These are phyloP conservation scores for Pseudopodoces humilis DNA, from an alignment of 2,113 vertebrate species.

Conservation along the genomic window DNA sequence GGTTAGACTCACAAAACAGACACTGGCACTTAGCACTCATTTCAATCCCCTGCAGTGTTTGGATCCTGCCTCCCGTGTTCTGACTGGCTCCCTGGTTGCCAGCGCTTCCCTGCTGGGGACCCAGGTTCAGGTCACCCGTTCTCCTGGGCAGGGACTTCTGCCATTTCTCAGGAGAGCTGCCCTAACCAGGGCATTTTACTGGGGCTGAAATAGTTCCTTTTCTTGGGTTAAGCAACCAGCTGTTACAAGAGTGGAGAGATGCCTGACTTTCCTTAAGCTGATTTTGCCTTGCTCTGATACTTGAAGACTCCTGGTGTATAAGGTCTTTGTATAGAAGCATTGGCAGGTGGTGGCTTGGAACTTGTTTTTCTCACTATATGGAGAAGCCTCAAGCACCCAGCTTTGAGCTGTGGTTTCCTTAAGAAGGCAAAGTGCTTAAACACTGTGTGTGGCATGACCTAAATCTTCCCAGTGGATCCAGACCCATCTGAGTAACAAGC, in stretches of 20 bases:
- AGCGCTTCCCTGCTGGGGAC: not conserved
- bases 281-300: not conserved
- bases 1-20: not conserved
- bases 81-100: not conserved
- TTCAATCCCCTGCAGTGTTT: not conserved
- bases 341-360: not conserved
- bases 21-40: rapidly evolving
- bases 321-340: not conserved
- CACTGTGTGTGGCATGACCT: not conserved
- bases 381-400: not conserved
- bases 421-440: not conserved
- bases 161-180: not conserved
- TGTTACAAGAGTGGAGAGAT: not conserved
- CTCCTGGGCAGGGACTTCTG: too few relatives aligned
- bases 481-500: not conserved
- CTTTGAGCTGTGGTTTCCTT: not conserved
- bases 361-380: not conserved
- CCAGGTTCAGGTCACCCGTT: not conserved
- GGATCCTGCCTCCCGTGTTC: not conserved
- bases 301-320: not conserved
- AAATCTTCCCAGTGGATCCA: not conserved
- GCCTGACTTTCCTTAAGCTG: not conserved
- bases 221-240: not conserved
- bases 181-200: not conserved
- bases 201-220: not conserved